These are phyloP conservation scores for Drosophila leonis DNA, from an alignment of 2,888 invertebrate species.

Conservation along the genomic window DNA sequence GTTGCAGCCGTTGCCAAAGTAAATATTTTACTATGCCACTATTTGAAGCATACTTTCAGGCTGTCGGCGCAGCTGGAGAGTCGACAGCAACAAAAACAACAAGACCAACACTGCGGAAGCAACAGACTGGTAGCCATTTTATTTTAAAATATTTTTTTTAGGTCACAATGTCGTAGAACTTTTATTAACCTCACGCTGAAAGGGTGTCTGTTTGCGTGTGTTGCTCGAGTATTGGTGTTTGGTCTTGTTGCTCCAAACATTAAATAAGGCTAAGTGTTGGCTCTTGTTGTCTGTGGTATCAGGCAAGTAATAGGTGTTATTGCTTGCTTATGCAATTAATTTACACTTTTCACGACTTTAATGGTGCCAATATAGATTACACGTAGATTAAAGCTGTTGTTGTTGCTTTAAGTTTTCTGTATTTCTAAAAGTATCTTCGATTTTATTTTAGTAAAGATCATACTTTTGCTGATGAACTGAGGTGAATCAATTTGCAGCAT, in stretches of 20 bases:
- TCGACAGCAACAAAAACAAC: conserved; percentile 45
- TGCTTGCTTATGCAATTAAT: conserved; percentile 37
- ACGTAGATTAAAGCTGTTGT: not conserved
- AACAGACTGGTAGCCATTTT: conserved; percentile 75
- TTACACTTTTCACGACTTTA: not conserved
- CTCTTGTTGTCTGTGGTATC: conserved; percentile 42
- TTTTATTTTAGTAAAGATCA: not conserved
- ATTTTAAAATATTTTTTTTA: conserved; percentile 77
- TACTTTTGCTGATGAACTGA: conserved; percentile 24
- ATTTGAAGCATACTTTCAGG: conserved; percentile 77
- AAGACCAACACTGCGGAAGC: conserved; percentile 44
- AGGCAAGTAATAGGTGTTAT: conserved; percentile 50
- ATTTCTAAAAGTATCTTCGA: not conserved
- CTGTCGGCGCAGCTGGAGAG: conserved; percentile 71
- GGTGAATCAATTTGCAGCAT: conserved; percentile 61
- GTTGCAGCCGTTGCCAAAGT: conserved; percentile 69
- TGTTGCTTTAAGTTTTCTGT: not conserved
- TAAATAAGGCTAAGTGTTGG: conserved; percentile 66
- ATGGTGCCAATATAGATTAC: not conserved
- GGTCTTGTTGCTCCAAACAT: conserved; percentile 42
- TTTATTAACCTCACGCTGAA: conserved; percentile 69
- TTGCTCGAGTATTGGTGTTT: conserved; percentile 24
- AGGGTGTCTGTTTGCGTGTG: conserved; percentile 31
- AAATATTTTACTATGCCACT: conserved; percentile 77
- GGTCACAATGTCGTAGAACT: conserved; percentile 82